Conservation (phyloP, 2,888 invertebrate genomes). For the Hedya salicella region DNA sequence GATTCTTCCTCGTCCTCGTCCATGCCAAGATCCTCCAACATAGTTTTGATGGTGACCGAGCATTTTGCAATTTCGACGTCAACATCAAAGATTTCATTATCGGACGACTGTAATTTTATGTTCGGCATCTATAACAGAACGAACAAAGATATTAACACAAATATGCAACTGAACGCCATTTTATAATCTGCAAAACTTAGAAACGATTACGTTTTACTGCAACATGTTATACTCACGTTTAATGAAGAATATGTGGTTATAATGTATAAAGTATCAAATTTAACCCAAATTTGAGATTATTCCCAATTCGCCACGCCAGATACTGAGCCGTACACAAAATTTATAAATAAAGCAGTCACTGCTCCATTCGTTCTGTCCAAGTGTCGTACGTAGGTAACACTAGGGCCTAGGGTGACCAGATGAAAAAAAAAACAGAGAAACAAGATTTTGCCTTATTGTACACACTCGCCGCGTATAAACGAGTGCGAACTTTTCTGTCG, state of each 20-base stretch:
- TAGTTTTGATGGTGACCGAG: constrained; percentile 98
- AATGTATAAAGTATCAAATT: constrained; percentile 7
- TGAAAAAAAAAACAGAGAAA: too few relatives aligned
- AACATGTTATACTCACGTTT: constrained; percentile 16
- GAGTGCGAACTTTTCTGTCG: too few relatives aligned
- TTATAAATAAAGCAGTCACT: constrained; percentile 11
- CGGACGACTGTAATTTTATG: constrained; percentile 97
- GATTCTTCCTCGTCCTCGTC: constrained; percentile 97
- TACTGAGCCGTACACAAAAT: constrained; percentile 19
- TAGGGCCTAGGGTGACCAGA: neutral
- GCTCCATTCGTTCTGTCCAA: neutral
- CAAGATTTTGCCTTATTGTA: too few relatives aligned
- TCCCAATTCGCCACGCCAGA: constrained; percentile 3
- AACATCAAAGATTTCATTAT: constrained; percentile 97
- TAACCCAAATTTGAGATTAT: neutral
- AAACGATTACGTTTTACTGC: constrained; percentile 6
- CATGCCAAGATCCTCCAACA: constrained; percentile 97
- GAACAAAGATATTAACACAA: constrained; percentile 24
- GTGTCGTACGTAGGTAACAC: neutral
- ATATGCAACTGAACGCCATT: constrained; percentile 37
- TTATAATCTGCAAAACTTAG: constrained; percentile 14
- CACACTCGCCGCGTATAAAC: too few relatives aligned
- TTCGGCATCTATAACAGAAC: constrained; percentile 91
- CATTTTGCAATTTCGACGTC: constrained; percentile 99
- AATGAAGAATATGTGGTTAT: neutral